Evolutionary conservation across 2,797 vertebrate species (phyloP).

Genomic region (Platalea minor): DNA sequence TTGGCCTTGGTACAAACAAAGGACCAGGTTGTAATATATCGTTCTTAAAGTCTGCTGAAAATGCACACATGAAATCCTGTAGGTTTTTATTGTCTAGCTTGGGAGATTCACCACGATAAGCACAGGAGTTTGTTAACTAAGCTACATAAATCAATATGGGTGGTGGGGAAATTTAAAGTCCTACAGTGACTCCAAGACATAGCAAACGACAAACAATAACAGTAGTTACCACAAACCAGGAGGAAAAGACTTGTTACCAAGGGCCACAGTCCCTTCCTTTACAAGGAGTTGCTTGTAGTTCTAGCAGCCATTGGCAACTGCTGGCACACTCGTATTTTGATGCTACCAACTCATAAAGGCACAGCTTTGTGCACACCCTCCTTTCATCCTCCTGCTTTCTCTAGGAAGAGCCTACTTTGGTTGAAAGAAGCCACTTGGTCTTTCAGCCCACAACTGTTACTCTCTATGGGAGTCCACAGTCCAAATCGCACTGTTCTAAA

Average conservation of each 20-base stretch:
- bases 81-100: background rate
- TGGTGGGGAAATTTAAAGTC: background rate
- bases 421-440: background rate
- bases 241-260: background rate
- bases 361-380: background rate
- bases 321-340: background rate
- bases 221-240: background rate
- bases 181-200: background rate
- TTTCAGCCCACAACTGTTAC: background rate
- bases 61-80: background rate
- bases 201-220: background rate
- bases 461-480: background rate
- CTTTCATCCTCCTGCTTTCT: background rate
- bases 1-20: background rate
- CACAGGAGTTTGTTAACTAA: background rate
- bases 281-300: background rate
- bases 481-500: background rate
- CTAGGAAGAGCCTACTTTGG: background rate
- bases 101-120: background rate
- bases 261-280: background rate
- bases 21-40: background rate
- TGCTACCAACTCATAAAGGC: background rate
- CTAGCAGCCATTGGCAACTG: background rate
- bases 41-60: background rate
- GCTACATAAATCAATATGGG: background rate